phyloP scores from a whole-genome alignment of 2,113 vertebrate genomes.

The Opisthocomus hoazin region DNA sequence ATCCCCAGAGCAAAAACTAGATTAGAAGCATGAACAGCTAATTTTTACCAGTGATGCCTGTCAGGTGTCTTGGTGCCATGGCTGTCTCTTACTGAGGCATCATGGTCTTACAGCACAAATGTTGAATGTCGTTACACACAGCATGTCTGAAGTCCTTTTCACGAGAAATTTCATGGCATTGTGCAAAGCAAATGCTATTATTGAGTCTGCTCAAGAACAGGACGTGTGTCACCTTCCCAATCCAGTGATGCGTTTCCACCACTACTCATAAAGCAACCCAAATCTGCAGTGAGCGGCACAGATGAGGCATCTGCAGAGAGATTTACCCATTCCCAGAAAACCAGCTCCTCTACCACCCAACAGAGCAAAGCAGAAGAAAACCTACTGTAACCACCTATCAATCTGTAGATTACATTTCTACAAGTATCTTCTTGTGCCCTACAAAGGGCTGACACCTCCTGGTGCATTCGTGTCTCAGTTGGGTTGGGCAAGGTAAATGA shows the following conservation, averaged over 20 bases:
- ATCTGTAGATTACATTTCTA: background rate
- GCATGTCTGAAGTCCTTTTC: background rate
- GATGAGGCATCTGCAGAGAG: background rate
- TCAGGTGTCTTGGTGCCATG: background rate
- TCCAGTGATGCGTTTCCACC: background rate
- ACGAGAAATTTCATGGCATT: fast-evolving
- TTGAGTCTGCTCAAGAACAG: background rate
- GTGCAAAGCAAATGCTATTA: background rate
- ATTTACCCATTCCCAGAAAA: background rate
- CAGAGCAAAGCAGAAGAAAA: background rate
- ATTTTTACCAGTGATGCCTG: background rate
- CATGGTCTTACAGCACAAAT: background rate
- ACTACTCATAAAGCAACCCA: background rate
- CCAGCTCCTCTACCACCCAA: background rate
- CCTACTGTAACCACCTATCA: background rate
- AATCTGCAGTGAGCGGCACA: background rate
- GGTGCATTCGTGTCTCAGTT: background rate
- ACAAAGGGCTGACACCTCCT: background rate
- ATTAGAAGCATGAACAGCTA: background rate
- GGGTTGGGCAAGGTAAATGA: background rate
- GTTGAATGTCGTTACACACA: background rate
- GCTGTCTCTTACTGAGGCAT: background rate
- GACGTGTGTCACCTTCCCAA: background rate
- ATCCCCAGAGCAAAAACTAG: background rate
- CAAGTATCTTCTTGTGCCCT: background rate